Evolutionary conservation across 2,113 vertebrate genomes (phyloP), one percentile per base, ranked within the genome.

Genomic region (Colistium nudipinnis): DNA sequence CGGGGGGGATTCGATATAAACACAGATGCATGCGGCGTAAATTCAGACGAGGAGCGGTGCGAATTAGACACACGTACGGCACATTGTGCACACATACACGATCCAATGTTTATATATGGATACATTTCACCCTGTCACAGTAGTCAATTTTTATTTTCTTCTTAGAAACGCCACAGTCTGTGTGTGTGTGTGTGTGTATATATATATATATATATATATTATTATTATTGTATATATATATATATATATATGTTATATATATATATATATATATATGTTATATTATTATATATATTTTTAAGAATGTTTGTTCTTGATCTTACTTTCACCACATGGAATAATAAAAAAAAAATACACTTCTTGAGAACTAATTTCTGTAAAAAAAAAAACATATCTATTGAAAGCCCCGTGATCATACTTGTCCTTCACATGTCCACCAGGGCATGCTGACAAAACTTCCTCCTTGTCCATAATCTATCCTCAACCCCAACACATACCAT

Each of bases 381-480:
- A n/a, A n/a, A n/a, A n/a, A n/a, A n/a, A n/a, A n/a, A n/a, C n/a
- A n/a, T n/a, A n/a, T n/a, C n/a, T n/a, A n/a, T n/a, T n/a, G n/a
- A n/a, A n/a, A n/a, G n/a, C n/a, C n/a, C 3, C 0, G 16, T 16
- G 8, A 25, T 52, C 44, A n/a, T 30, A 51, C 39, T 63, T 61
- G 13, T 25, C 60, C 63, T 70, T 70, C 20, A 33, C 3, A 0
- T 17, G 61, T 16, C 61, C 76, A 68, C 62, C 41, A 49, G 6
- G 41, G 8, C 24, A 0, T 48, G 39, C 39, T 55, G 22, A 56
- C 27, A 41, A 60, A 68, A 13, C 63, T 54, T 25, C 24, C 61
- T 43, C 33, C n/a, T n/a, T n/a, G n/a, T n/a, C n/a, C 20, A 17
- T 47, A 47, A 74, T 80, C 39, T 38, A 19, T 44, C 60, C 31